Conservation (phyloP, 2,888 invertebrate species). For the Pandemis cinnamomeana region DNA sequence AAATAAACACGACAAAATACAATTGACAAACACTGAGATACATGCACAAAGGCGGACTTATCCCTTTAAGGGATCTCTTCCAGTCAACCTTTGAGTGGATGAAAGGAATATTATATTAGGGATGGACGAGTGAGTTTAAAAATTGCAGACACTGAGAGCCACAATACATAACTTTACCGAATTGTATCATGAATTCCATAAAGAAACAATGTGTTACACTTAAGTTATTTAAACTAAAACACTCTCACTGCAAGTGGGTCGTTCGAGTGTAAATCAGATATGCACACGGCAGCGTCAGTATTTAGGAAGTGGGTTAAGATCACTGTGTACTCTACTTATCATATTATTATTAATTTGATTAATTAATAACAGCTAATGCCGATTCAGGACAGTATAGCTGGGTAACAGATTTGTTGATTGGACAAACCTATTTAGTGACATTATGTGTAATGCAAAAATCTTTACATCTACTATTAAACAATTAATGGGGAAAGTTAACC, state of each 20-base stretch:
- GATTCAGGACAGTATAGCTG: neutral
- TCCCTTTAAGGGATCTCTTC: too few species aligned
- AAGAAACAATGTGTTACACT: neutral
- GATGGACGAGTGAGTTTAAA: too few species aligned
- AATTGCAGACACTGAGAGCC: too few species aligned
- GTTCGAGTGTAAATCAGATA: conserved; percentile 10
- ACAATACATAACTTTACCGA: too few species aligned
- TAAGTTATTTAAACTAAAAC: conserved; percentile 3
- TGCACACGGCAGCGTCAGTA: neutral
- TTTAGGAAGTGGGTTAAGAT: conserved; percentile 21
- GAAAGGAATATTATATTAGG: too few species aligned
- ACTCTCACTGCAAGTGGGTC: conserved; percentile 24
- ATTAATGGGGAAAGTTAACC: neutral
- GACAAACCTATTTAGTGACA: neutral
- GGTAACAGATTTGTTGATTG: neutral
- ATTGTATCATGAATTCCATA: too few species aligned
- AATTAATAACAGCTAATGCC: neutral
- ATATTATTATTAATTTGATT: conserved; percentile 7
- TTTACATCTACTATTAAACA: too few species aligned
- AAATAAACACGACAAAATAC: too few species aligned
- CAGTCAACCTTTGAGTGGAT: too few species aligned
- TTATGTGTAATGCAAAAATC: neutral
- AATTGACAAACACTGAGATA: too few species aligned
- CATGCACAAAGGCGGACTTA: too few species aligned
- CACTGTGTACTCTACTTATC: conserved; percentile 1